A percentile compares a stretch with the other conserved stretches of the same genome.
Conservation (phyloP, 2,888 invertebrate species). For the Therioaphis trifolii region DNA sequence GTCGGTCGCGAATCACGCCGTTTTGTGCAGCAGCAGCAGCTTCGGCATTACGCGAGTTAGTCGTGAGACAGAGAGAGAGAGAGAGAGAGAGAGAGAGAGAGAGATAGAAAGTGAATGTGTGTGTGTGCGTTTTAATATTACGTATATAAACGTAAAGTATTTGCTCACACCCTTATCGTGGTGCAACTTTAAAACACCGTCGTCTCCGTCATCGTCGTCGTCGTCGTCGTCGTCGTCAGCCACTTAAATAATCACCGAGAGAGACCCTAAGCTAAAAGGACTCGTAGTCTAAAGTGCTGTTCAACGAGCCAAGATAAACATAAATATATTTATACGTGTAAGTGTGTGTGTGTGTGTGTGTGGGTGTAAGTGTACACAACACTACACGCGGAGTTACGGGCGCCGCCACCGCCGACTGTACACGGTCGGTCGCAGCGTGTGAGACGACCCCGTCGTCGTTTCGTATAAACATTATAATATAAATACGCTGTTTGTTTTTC, state of each 20-base stretch:
- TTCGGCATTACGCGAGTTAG: too few relatives aligned
- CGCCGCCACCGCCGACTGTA: background rate
- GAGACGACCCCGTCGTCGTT: background rate
- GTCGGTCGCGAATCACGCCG: background rate
- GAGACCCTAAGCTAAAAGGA: conserved; percentile 43
- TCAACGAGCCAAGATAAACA: conserved; percentile 58
- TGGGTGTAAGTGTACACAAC: background rate
- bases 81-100: too few relatives aligned
- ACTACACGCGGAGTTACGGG: background rate
- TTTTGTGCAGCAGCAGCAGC: background rate
- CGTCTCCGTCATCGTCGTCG: conserved; percentile 1
- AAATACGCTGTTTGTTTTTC: too few relatives aligned
- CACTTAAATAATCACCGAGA: conserved; percentile 53
- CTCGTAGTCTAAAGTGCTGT: conserved; percentile 46
- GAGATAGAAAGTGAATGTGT: too few relatives aligned
- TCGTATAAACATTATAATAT: background rate
- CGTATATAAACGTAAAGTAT: background rate
- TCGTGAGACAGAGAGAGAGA: too few relatives aligned
- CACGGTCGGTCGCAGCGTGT: background rate
- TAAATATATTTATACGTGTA: conserved; percentile 27
- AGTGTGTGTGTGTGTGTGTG: background rate
- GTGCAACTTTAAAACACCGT: conserved; percentile 48
- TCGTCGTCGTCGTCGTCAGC: conserved; percentile 51
- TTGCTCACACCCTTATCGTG: conserved; percentile 26
- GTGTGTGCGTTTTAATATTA: background rate